Percentiles rank a stretch among this genome's conserved stretches.
Conservation (phyloP, 1,140 invertebrate species). For the Lordiphosa mommai region DNA sequence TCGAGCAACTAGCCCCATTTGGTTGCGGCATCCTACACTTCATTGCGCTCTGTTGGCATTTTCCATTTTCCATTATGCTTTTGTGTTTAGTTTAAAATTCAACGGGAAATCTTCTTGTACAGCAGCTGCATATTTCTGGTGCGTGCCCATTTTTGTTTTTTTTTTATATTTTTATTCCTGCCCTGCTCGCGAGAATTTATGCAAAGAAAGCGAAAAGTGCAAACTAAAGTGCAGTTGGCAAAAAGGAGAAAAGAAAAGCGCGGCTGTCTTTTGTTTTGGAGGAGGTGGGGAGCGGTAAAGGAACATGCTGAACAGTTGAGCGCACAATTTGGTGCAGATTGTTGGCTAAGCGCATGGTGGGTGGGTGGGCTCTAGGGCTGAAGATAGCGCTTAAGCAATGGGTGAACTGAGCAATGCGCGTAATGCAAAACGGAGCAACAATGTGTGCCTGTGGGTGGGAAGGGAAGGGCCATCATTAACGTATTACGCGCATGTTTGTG, state of each 20-base stretch:
- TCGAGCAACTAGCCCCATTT: slow-evolving; percentile 47
- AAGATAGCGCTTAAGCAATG: slow-evolving; percentile 33
- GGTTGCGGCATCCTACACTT: slow-evolving; percentile 47
- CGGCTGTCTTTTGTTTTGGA: slow-evolving; percentile 65
- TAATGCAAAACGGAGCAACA: slow-evolving; percentile 69
- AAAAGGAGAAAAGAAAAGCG: slow-evolving; percentile 44
- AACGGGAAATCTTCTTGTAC: slow-evolving; percentile 50
- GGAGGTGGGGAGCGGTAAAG: neutral
- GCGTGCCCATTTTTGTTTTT: slow-evolving; percentile 67
- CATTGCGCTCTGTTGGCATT: slow-evolving; percentile 71
- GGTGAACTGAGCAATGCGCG: slow-evolving; percentile 61
- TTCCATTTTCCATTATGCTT: slow-evolving; percentile 65
- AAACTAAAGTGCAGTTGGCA: slow-evolving; percentile 67
- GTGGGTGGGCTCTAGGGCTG: slow-evolving; percentile 16
- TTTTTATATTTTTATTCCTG: slow-evolving; percentile 21
- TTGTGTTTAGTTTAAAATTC: slow-evolving; percentile 70
- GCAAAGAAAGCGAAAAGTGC: slow-evolving; percentile 77
- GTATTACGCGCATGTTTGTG: slow-evolving; percentile 71
- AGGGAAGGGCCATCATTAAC: slow-evolving; percentile 55
- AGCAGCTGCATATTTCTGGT: slow-evolving; percentile 44
- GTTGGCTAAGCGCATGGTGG: slow-evolving; percentile 30
- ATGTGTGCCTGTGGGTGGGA: slow-evolving; percentile 47
- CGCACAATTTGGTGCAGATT: slow-evolving; percentile 71
- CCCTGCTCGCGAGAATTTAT: slow-evolving; percentile 61
- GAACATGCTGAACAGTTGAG: slow-evolving; percentile 47